These are phyloP conservation scores for Caenorhabditis sp. DNA, from an alignment of 2,888 invertebrate genomes.

Conservation along the genomic window DNA sequence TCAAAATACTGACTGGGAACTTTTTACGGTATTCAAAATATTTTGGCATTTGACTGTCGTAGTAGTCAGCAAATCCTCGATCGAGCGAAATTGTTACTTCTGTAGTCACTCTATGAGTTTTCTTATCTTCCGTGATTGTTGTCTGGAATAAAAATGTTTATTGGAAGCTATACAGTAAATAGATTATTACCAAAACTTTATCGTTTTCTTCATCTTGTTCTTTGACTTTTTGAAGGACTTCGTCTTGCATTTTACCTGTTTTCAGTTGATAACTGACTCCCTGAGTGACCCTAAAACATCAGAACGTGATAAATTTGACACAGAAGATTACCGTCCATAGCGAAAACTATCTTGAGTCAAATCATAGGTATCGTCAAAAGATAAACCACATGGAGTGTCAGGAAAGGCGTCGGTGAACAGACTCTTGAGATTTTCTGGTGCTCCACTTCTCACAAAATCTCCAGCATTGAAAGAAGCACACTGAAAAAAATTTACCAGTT, in stretches of 20 bases:
- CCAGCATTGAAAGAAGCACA: background rate
- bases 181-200: background rate
- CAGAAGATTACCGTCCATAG: conserved; percentile 21
- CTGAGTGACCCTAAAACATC: conserved; percentile 18
- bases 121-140: conserved; percentile 15
- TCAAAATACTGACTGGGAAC: conserved; percentile 17
- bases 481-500: too few species aligned
- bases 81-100: conserved; percentile 18
- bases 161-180: too few species aligned
- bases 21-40: conserved; percentile 23
- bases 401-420: too few species aligned
- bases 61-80: conserved; percentile 8
- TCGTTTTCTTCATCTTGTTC: conserved; percentile 24
- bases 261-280: conserved; percentile 28
- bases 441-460: too few species aligned
- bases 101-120: conserved; percentile 17
- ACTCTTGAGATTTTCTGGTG: background rate
- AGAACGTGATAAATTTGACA: background rate
- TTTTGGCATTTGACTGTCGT: conserved; percentile 31
- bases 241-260: conserved; percentile 29
- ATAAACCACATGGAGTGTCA: background rate
- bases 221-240: conserved; percentile 21
- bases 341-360: conserved; percentile 27
- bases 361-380: conserved; percentile 22
- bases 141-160: background rate